These are phyloP conservation scores for Orchesella flavescens DNA, from an alignment of 2,888 invertebrate genomes.

Conservation along the genomic window DNA sequence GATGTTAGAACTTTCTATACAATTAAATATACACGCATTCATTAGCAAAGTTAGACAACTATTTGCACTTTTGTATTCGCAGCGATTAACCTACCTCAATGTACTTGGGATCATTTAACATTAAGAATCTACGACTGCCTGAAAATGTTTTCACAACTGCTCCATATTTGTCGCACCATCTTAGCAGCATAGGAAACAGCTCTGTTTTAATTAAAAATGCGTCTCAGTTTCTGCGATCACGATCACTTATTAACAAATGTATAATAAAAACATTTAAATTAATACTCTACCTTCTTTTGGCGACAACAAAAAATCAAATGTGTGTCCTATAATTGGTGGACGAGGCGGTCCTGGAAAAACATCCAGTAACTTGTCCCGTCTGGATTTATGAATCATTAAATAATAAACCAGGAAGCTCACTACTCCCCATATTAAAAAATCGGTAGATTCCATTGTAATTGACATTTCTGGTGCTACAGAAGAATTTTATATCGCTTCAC, in stretches of 20 bases:
- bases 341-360: conserved; percentile 40
- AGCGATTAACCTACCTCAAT: conserved; percentile 25
- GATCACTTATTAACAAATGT: no score
- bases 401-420: conserved; percentile 40
- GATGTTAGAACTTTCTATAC: conserved; percentile 67
- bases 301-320: conserved; percentile 36
- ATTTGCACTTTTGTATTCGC: no score
- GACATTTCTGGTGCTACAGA: no score
- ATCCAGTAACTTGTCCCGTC: conserved; percentile 39
- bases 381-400: conserved; percentile 44
- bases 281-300: conserved; percentile 40
- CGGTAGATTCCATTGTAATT: neutral
- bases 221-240: no score
- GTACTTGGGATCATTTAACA: conserved; percentile 42
- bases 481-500: no score
- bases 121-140: conserved; percentile 25
- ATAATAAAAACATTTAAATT: no score
- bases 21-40: no score
- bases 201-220: no score
- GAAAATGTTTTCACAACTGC: conserved; percentile 46
- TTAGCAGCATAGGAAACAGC: conserved; percentile 37
- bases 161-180: conserved; percentile 49
- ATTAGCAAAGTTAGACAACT: no score
- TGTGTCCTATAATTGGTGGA: conserved; percentile 49
- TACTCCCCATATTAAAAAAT: conserved; percentile 40